Conservation (phyloP, 2,888 invertebrate species). For the Lasius fuliginosus region DNA sequence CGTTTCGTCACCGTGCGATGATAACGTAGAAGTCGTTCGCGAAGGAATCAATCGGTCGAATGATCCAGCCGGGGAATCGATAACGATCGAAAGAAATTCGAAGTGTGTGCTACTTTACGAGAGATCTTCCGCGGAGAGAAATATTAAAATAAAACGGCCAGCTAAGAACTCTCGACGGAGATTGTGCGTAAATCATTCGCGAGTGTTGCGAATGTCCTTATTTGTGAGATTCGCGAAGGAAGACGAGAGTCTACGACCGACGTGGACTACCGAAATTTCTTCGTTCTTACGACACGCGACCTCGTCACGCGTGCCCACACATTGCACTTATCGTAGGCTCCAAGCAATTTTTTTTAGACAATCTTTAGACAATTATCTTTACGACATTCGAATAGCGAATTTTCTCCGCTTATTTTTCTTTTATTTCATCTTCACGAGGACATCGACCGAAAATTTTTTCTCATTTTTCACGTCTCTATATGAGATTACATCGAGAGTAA, state of each 20-base stretch:
- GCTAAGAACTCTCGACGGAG: neutral
- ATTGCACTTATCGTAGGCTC: neutral
- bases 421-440: neutral
- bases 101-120: neutral
- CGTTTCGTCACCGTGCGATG: neutral
- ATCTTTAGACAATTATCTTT: neutral
- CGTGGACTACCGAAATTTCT: neutral
- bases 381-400: neutral
- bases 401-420: neutral
- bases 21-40: neutral
- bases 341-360: neutral
- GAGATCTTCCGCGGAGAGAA: neutral
- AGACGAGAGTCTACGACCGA: neutral
- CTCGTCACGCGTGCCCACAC: neutral
- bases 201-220: neutral
- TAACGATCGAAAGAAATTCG: neutral
- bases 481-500: neutral
- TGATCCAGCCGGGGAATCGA: neutral
- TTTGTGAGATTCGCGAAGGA: neutral
- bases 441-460: neutral
- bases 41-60: constrained; percentile 21
- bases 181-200: constrained; percentile 6
- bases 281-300: neutral
- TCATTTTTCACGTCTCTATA: neutral
- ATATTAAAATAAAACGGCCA: neutral